Evolutionary conservation across 2,797 vertebrate species (phyloP).

Genomic region (Eulemur rubriventer): DNA sequence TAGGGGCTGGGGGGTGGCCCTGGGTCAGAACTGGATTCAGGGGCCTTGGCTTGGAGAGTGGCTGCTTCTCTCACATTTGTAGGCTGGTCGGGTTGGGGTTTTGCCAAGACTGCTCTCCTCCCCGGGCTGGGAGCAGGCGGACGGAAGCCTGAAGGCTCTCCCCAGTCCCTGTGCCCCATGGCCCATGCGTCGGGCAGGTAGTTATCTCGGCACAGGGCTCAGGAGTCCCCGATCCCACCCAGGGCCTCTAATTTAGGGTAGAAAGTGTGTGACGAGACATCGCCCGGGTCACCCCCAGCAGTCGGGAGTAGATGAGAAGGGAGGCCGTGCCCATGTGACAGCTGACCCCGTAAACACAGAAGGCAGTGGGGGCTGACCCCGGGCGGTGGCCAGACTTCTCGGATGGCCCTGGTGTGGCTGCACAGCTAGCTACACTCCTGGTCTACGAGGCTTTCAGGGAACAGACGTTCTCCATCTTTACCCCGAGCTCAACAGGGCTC

Average conservation of each 20-base stretch:
- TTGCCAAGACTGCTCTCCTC: neutral
- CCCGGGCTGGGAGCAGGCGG: neutral
- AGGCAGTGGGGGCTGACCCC: neutral
- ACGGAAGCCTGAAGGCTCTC: neutral
- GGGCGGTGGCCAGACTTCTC: neutral
- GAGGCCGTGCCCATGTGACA: neutral
- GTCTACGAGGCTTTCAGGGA: neutral
- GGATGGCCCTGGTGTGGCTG: neutral
- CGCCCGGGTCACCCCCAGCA: neutral
- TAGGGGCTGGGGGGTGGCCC: neutral
- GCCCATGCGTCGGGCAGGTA: neutral
- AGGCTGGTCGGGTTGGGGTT: neutral
- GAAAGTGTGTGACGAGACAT: neutral
- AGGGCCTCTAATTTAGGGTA: neutral
- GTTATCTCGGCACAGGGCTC: neutral
- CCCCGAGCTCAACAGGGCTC: too few relatives aligned
- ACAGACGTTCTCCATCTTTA: neutral
- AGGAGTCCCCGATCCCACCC: neutral
- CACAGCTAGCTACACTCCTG: neutral
- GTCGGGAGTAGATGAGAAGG: neutral
- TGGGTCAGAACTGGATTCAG: neutral
- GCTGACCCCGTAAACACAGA: neutral
- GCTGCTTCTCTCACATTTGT: too few relatives aligned
- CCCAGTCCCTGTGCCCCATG: accelerated
- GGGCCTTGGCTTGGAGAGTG: neutral